Evolutionary conservation across 2,113 vertebrate genomes (phyloP).

Genomic region (Calypte anna): DNA sequence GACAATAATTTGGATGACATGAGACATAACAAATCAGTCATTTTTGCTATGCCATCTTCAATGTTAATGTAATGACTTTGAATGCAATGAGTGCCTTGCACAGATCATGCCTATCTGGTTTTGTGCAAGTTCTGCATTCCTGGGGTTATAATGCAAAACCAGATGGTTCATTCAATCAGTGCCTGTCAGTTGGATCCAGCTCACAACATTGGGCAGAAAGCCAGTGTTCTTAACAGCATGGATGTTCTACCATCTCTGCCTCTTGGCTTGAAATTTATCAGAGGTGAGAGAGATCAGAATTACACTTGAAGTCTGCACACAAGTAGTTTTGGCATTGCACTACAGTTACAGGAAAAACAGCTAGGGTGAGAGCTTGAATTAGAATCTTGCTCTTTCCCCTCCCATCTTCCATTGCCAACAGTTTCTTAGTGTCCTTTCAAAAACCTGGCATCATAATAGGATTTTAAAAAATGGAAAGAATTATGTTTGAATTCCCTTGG

Average conservation of each 20-base stretch:
- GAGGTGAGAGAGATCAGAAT: background rate
- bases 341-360: background rate
- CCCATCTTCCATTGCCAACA: background rate
- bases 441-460: background rate
- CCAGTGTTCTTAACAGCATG: slow-evolving; percentile 11
- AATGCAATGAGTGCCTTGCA: background rate
- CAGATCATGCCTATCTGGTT: background rate
- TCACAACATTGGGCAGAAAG: background rate
- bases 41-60: background rate
- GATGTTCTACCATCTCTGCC: background rate
- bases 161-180: slow-evolving; percentile 26
- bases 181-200: slow-evolving; percentile 12
- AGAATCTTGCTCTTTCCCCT: background rate
- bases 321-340: background rate
- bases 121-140: background rate
- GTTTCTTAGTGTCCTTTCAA: background rate
- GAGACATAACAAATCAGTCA: background rate
- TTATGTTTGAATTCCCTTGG: background rate
- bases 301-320: background rate
- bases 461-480: background rate
- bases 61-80: background rate
- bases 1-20: background rate
- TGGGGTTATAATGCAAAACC: slow-evolving; percentile 14
- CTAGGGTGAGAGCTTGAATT: slow-evolving; percentile 1
- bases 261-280: slow-evolving; percentile 13